Evolutionary conservation across 2,888 invertebrate species (phyloP).

Genomic region (Hydropsyche betteni): DNA sequence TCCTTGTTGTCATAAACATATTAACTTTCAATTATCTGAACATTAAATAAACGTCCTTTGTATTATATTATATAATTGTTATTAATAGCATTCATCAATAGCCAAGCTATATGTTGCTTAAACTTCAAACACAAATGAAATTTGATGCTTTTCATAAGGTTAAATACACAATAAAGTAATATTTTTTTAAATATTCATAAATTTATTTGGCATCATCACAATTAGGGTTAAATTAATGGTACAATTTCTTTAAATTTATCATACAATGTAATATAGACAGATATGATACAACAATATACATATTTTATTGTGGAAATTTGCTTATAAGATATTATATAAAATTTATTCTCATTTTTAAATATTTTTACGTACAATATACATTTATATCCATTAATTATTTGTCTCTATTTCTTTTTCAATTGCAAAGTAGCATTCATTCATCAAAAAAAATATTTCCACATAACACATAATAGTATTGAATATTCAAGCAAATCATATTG

Average conservation of each 20-base stretch:
- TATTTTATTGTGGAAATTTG: conserved; percentile 27
- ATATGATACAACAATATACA: conserved; percentile 31
- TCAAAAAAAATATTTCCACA: conserved; percentile 29
- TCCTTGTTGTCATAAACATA: too few species aligned
- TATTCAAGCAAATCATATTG: conserved; percentile 8
- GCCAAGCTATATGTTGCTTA: too few species aligned
- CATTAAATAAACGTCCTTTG: too few species aligned
- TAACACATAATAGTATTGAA: conserved; percentile 13
- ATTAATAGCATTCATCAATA: too few species aligned
- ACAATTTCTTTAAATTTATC: conserved; percentile 21
- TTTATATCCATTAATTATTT: conserved; percentile 46
- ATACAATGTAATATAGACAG: conserved; percentile 33
- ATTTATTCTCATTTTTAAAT: conserved; percentile 16
- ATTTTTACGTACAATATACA: conserved; percentile 40
- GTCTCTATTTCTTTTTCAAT: conserved; percentile 47
- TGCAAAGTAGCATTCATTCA: conserved; percentile 47
- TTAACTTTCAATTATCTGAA: too few species aligned
- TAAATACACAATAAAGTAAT: background rate
- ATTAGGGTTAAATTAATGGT: conserved; percentile 32
- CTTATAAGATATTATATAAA: conserved; percentile 19
- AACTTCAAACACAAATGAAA: too few species aligned
- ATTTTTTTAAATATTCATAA: conserved; percentile 23
- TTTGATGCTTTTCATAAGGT: too few species aligned
- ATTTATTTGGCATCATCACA: conserved; percentile 41
- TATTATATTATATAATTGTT: too few species aligned